A percentile compares a stretch with the other conserved stretches of the same genome.
Conservation (phyloP, 2,888 invertebrate species). For the Hypselothyrea guttata region DNA sequence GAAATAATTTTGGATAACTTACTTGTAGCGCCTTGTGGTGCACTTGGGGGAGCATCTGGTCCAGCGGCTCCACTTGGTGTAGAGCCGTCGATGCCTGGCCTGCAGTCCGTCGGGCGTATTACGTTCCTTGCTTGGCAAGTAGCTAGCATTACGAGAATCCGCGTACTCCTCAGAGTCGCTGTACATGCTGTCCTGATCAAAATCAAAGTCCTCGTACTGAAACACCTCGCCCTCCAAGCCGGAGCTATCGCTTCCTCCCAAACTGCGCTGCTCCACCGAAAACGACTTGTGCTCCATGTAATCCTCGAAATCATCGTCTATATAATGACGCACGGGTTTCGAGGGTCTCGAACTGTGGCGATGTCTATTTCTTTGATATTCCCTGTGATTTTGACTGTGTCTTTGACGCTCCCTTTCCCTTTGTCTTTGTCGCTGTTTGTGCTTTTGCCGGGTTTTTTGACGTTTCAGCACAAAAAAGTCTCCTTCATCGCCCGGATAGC, state of each 20-base stretch:
- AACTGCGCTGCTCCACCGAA: conserved; percentile 35
- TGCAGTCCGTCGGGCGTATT: conserved; percentile 76
- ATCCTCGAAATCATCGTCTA: conserved; percentile 67
- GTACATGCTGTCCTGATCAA: conserved; percentile 62
- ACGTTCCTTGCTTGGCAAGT: conserved; percentile 66
- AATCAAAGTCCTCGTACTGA: conserved; percentile 80
- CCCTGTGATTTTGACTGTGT: conserved; percentile 14
- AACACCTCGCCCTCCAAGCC: conserved; percentile 73
- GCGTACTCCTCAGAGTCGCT: conserved; percentile 67
- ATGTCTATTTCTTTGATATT: conserved; percentile 36
- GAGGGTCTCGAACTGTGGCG: conserved; percentile 2
- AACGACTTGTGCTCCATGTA: conserved; percentile 40
- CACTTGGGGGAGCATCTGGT: conserved; percentile 90
- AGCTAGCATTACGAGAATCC: conserved; percentile 61
- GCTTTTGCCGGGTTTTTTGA: conserved; percentile 43
- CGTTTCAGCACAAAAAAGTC: conserved; percentile 78
- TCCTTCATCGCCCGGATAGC: conserved; percentile 40
- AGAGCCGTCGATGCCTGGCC: conserved; percentile 83
- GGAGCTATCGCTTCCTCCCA: conserved; percentile 37
- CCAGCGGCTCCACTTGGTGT: conserved; percentile 93
- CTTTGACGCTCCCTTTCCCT: not conserved
- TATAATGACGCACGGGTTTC: conserved; percentile 21
- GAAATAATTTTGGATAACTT: conserved; percentile 36
- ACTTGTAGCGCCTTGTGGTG: conserved; percentile 90
- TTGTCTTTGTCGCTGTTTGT: conserved; percentile 11